These are phyloP conservation scores for Petrocephalus schoutedeni DNA, from an alignment of 2,797 vertebrate species.

Conservation along the genomic window DNA sequence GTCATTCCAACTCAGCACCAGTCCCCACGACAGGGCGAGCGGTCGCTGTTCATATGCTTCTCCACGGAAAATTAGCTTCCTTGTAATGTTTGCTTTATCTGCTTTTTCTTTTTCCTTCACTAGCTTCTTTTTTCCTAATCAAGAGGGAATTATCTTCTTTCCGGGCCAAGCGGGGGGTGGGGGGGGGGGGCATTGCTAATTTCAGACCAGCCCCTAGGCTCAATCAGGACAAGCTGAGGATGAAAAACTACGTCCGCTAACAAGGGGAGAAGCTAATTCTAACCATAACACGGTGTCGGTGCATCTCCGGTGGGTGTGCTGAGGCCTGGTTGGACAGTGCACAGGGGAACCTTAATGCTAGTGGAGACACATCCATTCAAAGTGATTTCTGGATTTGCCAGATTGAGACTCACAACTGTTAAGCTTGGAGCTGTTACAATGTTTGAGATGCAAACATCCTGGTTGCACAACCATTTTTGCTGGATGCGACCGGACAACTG, in stretches of 20 bases:
- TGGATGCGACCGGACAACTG: not conserved
- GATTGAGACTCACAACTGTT: not conserved
- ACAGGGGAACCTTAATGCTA: not conserved
- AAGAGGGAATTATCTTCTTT: constrained; percentile 22
- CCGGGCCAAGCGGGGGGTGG: not conserved
- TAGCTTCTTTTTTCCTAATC: constrained; percentile 12
- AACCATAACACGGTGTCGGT: constrained; percentile 14
- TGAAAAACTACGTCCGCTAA: constrained; percentile 8
- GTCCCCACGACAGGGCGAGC: not conserved
- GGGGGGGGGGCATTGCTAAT: constrained; percentile 10
- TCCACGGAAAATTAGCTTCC: constrained; percentile 4
- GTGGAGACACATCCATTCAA: not conserved
- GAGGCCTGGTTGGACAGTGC: not conserved
- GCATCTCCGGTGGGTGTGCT: not conserved
- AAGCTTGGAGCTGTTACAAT: not conserved
- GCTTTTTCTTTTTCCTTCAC: not conserved
- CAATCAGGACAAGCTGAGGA: constrained; percentile 9
- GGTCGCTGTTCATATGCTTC: not conserved
- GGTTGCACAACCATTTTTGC: not conserved
- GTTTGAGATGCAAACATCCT: not conserved
- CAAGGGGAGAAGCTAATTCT: constrained; percentile 15
- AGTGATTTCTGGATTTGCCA: not conserved
- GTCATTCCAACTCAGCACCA: not conserved
- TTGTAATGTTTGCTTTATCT: constrained; percentile 10
- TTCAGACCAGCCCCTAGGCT: constrained; percentile 18